phyloP scores from a whole-genome alignment of 1,140 invertebrate genomes.

The Leguminivora glycinivorella region DNA sequence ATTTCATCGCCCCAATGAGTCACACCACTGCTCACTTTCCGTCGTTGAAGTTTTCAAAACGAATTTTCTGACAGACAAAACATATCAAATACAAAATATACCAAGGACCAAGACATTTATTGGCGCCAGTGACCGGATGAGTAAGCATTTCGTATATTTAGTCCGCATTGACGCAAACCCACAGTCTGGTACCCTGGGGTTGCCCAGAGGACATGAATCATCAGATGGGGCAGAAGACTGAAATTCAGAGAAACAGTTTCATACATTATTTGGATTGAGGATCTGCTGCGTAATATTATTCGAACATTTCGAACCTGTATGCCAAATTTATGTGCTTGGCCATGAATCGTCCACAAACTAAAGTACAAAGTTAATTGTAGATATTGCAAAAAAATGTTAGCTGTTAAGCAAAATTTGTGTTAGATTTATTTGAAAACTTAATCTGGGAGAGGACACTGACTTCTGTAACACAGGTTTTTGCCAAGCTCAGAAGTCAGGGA shows the following conservation, averaged over 20 bases:
- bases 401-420: no score
- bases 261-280: no score
- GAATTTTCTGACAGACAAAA: background rate
- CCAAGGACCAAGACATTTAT: background rate
- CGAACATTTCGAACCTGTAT: no score
- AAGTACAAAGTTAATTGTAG: no score
- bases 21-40: background rate
- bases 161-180: conserved; percentile 3
- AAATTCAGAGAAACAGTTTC: background rate
- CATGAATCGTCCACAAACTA: no score
- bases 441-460: no score
- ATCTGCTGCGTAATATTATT: no score
- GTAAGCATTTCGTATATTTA: conserved; percentile 15
- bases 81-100: background rate
- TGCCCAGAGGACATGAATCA: conserved; percentile 8
- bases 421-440: no score
- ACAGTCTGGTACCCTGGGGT: conserved; percentile 12
- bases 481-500: no score
- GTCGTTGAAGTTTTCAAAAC: background rate
- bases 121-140: conserved; percentile 10
- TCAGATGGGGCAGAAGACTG: background rate
- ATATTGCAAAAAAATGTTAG: no score
- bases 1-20: background rate
- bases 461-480: no score
- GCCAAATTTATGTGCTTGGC: no score